Evolutionary conservation across 1,140 invertebrate species (phyloP).

Genomic region (Diabrotica undecimpunctata): DNA sequence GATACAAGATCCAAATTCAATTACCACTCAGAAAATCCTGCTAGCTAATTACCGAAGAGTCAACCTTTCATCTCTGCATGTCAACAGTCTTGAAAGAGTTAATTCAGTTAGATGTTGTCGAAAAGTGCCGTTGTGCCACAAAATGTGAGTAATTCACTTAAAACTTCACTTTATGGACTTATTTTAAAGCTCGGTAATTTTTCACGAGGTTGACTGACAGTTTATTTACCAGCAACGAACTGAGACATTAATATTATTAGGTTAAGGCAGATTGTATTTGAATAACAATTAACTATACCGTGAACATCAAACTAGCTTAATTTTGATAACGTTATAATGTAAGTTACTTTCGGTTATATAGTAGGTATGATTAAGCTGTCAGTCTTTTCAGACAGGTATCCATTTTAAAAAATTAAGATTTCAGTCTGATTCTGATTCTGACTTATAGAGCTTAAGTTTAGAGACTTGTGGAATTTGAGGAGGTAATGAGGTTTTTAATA

Average conservation of each 20-base stretch:
- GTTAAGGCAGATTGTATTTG: too few relatives aligned
- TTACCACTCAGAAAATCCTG: slow-evolving; percentile 4
- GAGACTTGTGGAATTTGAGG: too few relatives aligned
- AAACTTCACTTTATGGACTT: background rate
- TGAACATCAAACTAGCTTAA: background rate
- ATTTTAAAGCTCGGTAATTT: background rate
- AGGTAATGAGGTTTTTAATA: too few relatives aligned
- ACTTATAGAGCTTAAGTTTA: too few relatives aligned
- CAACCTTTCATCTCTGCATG: slow-evolving; percentile 14
- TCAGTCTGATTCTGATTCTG: too few relatives aligned
- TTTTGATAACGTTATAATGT: too few relatives aligned
- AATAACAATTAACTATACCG: too few relatives aligned
- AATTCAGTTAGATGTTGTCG: slow-evolving; percentile 11
- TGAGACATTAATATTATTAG: too few relatives aligned
- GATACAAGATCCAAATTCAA: slow-evolving; percentile 7
- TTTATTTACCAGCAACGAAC: background rate
- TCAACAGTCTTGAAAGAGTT: slow-evolving; percentile 13
- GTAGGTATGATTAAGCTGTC: too few relatives aligned
- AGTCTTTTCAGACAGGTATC: too few relatives aligned
- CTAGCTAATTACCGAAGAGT: slow-evolving; percentile 8
- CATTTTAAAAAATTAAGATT: too few relatives aligned
- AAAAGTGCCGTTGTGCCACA: background rate
- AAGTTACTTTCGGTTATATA: too few relatives aligned
- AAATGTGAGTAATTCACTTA: slow-evolving; percentile 2
- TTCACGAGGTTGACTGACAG: background rate